phyloP scores from a whole-genome alignment of 2,113 vertebrate genomes.

The Colistium nudipinnis region DNA sequence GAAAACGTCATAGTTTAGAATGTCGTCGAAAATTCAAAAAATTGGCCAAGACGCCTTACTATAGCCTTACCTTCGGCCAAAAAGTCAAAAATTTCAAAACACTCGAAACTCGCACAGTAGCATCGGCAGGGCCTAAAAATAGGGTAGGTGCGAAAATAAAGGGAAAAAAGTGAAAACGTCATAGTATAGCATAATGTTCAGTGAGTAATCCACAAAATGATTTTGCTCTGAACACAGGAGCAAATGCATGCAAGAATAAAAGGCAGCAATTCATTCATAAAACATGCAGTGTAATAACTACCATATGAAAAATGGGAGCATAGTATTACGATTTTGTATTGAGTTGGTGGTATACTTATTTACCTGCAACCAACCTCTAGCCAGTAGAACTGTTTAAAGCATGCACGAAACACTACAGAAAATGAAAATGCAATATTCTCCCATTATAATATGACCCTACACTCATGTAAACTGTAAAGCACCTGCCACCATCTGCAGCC shows the following conservation, averaged over 20 bases:
- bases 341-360: not conserved
- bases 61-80: too few relatives aligned
- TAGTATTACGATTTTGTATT: too few relatives aligned
- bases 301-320: not conserved
- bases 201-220: not conserved
- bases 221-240: not conserved
- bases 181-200: not conserved
- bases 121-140: too few relatives aligned
- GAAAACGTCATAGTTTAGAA: too few relatives aligned
- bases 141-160: too few relatives aligned
- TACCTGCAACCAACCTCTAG: not conserved
- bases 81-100: too few relatives aligned
- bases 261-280: not conserved
- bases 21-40: too few relatives aligned
- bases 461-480: not conserved
- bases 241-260: not conserved
- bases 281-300: not conserved
- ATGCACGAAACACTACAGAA: not conserved
- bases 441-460: not conserved
- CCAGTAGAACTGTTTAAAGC: not conserved
- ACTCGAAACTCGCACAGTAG: too few relatives aligned
- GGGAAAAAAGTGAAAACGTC: not conserved
- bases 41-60: too few relatives aligned
- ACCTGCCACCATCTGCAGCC: not conserved
- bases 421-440: not conserved